Evolutionary conservation across 2,888 invertebrate genomes (phyloP).

Genomic region (Drosophila fulvimacula): DNA sequence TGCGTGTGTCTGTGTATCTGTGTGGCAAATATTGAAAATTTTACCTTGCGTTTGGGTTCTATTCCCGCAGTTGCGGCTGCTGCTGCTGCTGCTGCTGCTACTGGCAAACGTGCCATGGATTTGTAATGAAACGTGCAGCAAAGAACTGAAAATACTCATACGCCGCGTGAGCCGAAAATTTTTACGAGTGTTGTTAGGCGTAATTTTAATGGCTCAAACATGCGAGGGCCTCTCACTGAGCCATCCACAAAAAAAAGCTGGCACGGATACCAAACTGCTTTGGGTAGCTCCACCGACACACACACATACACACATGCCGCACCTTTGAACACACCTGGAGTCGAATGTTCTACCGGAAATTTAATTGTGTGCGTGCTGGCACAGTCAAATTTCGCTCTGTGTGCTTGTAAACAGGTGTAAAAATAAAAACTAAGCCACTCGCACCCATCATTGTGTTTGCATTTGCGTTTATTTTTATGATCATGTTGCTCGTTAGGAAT

Average conservation of each 20-base stretch:
- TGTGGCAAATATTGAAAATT: conserved; percentile 72
- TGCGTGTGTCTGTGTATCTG: conserved; percentile 27
- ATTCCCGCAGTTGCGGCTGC: conserved; percentile 18
- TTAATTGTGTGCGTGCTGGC: conserved; percentile 78
- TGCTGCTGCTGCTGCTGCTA: conserved; percentile 27
- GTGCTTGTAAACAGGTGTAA: conserved; percentile 75
- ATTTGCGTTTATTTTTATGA: conserved; percentile 79
- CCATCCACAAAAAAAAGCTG: conserved; percentile 26
- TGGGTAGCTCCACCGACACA: conserved; percentile 23
- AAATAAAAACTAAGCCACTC: conserved; percentile 79
- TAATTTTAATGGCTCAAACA: conserved; percentile 79
- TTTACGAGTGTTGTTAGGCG: conserved; percentile 76
- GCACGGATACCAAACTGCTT: conserved; percentile 68
- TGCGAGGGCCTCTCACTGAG: conserved; percentile 39
- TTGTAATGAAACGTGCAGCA: conserved; percentile 75
- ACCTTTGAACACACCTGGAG: conserved; percentile 49
- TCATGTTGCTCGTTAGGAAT: conserved; percentile 78
- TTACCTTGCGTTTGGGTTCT: conserved; percentile 16
- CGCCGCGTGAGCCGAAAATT: conserved; percentile 67
- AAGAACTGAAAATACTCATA: conserved; percentile 65
- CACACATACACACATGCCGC: conserved; percentile 4
- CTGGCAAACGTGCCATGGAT: conserved; percentile 72
- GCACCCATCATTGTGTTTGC: conserved; percentile 64
- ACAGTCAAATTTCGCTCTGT: conserved; percentile 63
- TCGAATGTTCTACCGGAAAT: conserved; percentile 73